A percentile compares a stretch with the other conserved stretches of the same genome.
Evolutionary conservation across 53 echinoderm and acorn worm genomes (phyloP).

Genomic region (Echinometra lucunter): DNA sequence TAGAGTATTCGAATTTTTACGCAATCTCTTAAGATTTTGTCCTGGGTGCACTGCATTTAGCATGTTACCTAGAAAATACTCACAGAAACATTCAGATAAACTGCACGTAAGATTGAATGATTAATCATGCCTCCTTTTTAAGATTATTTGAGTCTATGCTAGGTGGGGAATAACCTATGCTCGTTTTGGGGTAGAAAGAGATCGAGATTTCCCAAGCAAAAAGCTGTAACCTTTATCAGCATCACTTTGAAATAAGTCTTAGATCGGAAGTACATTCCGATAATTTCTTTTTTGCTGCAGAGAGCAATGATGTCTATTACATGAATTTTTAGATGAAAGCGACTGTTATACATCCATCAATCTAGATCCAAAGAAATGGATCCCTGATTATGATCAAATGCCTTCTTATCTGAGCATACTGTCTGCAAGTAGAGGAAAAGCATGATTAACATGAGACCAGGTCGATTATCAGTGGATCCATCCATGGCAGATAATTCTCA

Average conservation of each 20-base stretch:
- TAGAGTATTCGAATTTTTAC: too few species aligned
- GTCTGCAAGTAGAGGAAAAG: not conserved
- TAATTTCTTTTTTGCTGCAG: not conserved
- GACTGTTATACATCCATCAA: not conserved
- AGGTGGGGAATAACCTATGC: not conserved
- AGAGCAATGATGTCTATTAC: not conserved
- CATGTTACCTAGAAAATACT: not conserved
- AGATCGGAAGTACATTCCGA: not conserved
- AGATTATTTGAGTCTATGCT: not conserved
- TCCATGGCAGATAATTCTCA: not conserved
- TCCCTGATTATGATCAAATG: not conserved
- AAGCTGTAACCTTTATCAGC: not conserved
- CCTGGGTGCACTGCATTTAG: too few species aligned
- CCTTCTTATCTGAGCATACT: not conserved
- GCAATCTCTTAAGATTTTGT: too few species aligned
- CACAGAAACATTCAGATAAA: not conserved
- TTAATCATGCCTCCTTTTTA: not conserved
- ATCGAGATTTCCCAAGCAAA: not conserved
- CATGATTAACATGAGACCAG: not conserved
- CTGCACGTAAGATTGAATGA: not conserved
- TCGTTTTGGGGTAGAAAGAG: not conserved
- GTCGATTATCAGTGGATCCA: not conserved
- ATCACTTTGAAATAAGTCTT: not conserved
- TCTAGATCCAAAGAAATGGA: not conserved
- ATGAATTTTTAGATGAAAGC: not conserved